phyloP scores from a whole-genome alignment of 1,140 invertebrate species.

The Musca vetustissima region DNA sequence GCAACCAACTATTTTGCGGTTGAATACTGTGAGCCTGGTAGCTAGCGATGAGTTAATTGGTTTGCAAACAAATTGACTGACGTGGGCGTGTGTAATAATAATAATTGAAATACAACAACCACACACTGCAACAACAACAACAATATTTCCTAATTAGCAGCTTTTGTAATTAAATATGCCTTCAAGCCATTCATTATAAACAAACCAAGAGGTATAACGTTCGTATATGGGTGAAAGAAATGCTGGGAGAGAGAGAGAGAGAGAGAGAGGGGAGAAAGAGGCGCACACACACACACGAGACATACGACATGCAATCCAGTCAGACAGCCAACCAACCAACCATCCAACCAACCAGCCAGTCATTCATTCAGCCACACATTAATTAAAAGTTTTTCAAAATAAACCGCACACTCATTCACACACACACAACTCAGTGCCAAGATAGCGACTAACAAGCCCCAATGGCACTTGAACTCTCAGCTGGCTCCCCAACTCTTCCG shows the following conservation, averaged over 20 bases:
- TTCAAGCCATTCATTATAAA: constrained; percentile 26
- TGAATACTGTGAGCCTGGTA: constrained; percentile 52
- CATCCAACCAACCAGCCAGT: neutral
- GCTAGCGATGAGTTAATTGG: constrained; percentile 54
- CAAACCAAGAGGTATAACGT: too few relatives aligned
- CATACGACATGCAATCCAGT: constrained; percentile 13
- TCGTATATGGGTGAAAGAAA: too few relatives aligned
- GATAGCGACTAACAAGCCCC: too few relatives aligned
- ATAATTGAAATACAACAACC: constrained; percentile 13
- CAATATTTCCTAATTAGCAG: constrained; percentile 55
- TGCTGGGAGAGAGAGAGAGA: too few relatives aligned
- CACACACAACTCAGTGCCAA: constrained; percentile 28
- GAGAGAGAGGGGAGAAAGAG: too few relatives aligned
- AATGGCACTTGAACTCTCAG: too few relatives aligned
- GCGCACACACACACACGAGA: neutral
- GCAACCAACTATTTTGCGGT: constrained; percentile 6
- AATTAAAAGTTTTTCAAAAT: neutral
- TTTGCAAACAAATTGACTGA: constrained; percentile 56
- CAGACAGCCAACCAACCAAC: neutral
- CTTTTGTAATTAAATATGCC: constrained; percentile 57
- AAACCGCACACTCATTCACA: constrained; percentile 48
- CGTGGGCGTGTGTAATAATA: constrained; percentile 48
- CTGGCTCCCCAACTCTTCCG: too few relatives aligned
- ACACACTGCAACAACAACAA: neutral
- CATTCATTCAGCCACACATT: neutral